Conservation (phyloP, 1,140 invertebrate genomes). For the Camponotus floridanus region DNA sequence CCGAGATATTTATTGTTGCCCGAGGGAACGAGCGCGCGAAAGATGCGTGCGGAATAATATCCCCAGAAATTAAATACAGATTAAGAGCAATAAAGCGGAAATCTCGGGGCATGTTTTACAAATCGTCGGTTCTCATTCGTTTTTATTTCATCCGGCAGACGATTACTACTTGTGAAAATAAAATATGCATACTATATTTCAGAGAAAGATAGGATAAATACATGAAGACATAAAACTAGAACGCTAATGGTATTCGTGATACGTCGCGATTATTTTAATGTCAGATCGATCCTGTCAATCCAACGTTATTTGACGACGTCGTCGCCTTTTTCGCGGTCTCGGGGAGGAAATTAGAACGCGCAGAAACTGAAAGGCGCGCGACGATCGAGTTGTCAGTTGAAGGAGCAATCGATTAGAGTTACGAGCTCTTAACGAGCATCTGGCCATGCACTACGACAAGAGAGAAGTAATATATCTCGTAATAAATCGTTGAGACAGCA, state of each 20-base stretch:
- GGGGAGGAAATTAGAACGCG: not conserved
- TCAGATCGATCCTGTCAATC: not conserved
- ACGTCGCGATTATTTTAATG: constrained; percentile 1
- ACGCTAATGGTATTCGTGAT: not conserved
- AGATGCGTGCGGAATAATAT: constrained; percentile 57
- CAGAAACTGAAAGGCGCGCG: constrained; percentile 14
- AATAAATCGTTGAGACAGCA: constrained; percentile 29
- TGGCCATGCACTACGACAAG: not conserved
- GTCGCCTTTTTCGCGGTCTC: not conserved
- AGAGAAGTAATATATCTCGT: constrained; percentile 3
- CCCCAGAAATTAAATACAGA: constrained; percentile 55
- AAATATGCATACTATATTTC: constrained; percentile 7
- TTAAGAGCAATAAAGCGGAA: constrained; percentile 56
- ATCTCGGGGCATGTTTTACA: constrained; percentile 44
- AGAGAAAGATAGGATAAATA: not conserved
- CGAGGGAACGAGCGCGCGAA: constrained; percentile 43
- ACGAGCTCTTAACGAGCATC: constrained; percentile 53
- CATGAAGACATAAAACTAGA: not conserved
- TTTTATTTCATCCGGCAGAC: constrained; percentile 31
- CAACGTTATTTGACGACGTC: not conserved
- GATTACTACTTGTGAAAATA: not conserved
- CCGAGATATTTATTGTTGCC: constrained; percentile 62
- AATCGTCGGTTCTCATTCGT: constrained; percentile 33
- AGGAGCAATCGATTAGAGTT: constrained; percentile 60
- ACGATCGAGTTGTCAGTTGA: constrained; percentile 55